phyloP scores from a whole-genome alignment of 37 sponge, comb jelly and placozoan genomes.

The Amphimedon queenslandica region DNA sequence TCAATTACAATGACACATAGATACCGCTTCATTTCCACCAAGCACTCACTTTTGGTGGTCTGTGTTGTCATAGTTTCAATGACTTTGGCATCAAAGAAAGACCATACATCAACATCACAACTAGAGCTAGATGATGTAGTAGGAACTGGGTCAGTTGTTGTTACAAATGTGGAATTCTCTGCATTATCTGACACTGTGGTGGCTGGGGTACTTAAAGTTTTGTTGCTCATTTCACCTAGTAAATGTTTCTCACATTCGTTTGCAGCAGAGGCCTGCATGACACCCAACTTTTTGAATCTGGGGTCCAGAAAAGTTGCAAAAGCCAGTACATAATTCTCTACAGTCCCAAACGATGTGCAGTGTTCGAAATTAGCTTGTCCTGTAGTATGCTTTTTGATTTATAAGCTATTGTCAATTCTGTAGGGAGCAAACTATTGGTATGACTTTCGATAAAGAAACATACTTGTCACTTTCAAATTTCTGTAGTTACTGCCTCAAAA shows the following conservation, averaged over 20 bases:
- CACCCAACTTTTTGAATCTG: background rate
- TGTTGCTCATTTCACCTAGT: background rate
- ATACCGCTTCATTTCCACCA: too few species aligned
- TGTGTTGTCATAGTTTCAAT: too few species aligned
- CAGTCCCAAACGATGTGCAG: background rate
- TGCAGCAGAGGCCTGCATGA: background rate
- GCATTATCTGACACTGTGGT: too few species aligned
- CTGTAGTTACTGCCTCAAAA: slow-evolving; percentile 6
- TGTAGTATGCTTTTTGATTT: background rate
- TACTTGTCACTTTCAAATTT: background rate
- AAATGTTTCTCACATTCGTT: background rate
- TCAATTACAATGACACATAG: too few species aligned
- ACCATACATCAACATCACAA: too few species aligned
- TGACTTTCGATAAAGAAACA: background rate
- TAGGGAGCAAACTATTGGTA: background rate
- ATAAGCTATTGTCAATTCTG: background rate
- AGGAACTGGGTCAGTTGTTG: too few species aligned
- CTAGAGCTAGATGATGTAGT: too few species aligned
- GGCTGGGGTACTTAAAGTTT: too few species aligned
- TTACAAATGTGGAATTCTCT: too few species aligned
- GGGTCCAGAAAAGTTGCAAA: background rate
- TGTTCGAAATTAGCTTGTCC: background rate
- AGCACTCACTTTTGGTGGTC: too few species aligned
- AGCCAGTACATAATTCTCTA: background rate
- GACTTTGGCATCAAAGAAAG: too few species aligned